These are phyloP conservation scores for Scortum barcoo DNA, from an alignment of 2,113 vertebrate species.

Conservation along the genomic window DNA sequence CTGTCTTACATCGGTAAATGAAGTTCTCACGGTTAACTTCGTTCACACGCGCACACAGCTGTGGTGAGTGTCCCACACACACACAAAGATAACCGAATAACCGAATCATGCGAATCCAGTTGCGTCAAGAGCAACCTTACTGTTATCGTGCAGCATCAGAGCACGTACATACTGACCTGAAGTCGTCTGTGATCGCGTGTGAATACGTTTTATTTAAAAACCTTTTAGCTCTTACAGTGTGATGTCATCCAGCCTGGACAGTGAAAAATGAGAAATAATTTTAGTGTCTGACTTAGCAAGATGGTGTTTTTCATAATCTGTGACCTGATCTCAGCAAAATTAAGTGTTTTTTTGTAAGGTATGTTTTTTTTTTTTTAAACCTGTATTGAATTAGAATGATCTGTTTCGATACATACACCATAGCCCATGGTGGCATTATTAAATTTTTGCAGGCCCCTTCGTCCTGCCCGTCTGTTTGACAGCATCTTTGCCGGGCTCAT, in stretches of 20 bases:
- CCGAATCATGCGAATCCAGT: neutral
- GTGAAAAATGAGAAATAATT: neutral
- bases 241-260: neutral
- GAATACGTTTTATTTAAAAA: slow-evolving; percentile 9
- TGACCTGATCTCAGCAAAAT: slow-evolving; percentile 6
- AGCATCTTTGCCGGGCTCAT: neutral
- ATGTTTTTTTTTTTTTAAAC: slow-evolving; percentile 27
- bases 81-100: neutral
- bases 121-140: neutral
- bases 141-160: neutral
- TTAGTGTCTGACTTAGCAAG: slow-evolving; percentile 2
- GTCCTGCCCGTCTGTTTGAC: neutral
- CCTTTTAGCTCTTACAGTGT: slow-evolving; percentile 1
- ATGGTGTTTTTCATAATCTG: neutral
- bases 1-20: neutral
- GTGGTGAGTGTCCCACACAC: neutral
- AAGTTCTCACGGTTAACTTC: neutral
- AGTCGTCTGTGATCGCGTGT: neutral
- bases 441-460: neutral
- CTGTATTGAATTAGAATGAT: slow-evolving; percentile 3
- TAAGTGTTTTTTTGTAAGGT: slow-evolving; percentile 5
- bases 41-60: neutral
- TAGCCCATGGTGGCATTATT: neutral
- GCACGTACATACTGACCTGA: neutral
- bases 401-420: slow-evolving; percentile 16